Conservation (phyloP, 2,113 vertebrate genomes). For the Carettochelys insculpta region DNA sequence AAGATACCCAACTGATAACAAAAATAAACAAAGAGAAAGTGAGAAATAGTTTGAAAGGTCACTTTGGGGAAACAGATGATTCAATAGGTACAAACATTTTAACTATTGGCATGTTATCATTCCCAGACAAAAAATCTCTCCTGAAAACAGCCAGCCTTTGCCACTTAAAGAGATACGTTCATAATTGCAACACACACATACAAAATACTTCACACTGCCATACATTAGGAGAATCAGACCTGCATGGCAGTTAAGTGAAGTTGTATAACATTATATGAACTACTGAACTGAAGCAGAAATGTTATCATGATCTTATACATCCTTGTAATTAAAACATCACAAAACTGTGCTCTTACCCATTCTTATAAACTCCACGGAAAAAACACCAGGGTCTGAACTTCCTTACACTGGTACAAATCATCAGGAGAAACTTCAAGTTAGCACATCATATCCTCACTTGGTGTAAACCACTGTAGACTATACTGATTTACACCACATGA, state of each 20-base stretch:
- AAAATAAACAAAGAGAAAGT: constrained; percentile 35
- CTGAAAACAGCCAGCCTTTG: neutral
- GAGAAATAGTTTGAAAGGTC: constrained; percentile 46
- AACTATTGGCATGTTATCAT: rapidly evolving
- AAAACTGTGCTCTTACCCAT: neutral
- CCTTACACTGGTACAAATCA: neutral
- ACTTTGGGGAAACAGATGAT: rapidly evolving
- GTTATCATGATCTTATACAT: neutral
- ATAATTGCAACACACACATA: neutral
- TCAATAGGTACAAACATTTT: neutral
- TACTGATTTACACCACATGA: neutral
- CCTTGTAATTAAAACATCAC: neutral
- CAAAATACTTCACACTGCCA: neutral
- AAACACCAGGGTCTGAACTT: neutral
- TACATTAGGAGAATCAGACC: neutral
- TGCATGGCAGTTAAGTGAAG: neutral
- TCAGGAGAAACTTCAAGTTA: neutral
- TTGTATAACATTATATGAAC: neutral
- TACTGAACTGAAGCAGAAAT: neutral
- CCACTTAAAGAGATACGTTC: neutral
- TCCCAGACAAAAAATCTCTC: neutral
- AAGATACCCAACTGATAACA: constrained; percentile 38
- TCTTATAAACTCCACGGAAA: neutral
- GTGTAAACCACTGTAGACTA: neutral
- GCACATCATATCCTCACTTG: neutral